Evolutionary conservation across 2,113 vertebrate genomes (phyloP), one percentile per base, ranked within the genome.

Genomic region (Zosterops pallidus): DNA sequence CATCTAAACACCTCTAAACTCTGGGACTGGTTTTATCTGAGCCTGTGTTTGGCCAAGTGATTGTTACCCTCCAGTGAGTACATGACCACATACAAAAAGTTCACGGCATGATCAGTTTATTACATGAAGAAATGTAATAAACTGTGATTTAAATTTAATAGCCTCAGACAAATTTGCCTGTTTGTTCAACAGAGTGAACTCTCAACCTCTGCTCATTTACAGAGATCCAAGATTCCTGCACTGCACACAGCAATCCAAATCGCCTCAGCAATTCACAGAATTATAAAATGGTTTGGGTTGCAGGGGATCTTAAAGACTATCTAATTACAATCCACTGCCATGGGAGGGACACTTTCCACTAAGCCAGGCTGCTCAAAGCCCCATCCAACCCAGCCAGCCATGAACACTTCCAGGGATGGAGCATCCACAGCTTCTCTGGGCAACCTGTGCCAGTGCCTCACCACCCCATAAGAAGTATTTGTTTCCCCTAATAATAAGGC

Each of bases 121-220:
- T 92, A 79, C 63, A 77, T 20, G n/a, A 89, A 89, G 81, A 72
- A 94, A 89, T 33, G 62, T 84, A 92, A 92, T 87, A 91, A 95
- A 79, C 86, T 91, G 78, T 89, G 82, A 95, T 94, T 72, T 82
- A 91, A 95, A 92, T 83, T 72, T 94, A 91, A 91, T 72, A 85
- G 81, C 46, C 69, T 64, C 14, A 7, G 78, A 94, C 89, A 91
- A 95, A 76, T 76, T 60, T 91, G 62, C 56, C 74, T 91, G 81
- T 72, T 87, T 94, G 86, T 85, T 94, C 81, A 92, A 44, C 20
- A 8, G 59, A 80, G 15, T 41, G 57, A 96, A 95, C 91, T 89
- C 65, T 84, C 56, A 86, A 87, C 86, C 86, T 84, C 46, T 0
- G 0, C 53, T 94, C 95, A 76, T 93, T 95, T 92, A 75, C 62